Conservation (phyloP, 1,140 invertebrate species). For the Coptotermes formosanus region DNA sequence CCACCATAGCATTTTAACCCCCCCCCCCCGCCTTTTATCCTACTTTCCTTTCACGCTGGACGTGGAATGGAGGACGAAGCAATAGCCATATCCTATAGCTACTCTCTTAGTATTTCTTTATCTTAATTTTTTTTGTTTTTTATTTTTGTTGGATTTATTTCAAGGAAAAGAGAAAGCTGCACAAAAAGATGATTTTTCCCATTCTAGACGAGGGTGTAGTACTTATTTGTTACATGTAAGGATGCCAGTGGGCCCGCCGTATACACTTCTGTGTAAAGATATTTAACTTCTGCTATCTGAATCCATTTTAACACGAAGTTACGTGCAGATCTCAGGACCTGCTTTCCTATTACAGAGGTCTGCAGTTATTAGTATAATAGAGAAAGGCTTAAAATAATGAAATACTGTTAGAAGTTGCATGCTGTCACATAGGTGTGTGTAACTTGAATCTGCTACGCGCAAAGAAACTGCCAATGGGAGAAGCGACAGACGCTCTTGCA, state of each 20-base stretch:
- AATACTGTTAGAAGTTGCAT: too few species aligned
- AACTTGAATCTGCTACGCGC: too few species aligned
- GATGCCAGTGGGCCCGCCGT: too few species aligned
- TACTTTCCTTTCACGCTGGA: neutral
- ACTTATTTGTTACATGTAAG: neutral
- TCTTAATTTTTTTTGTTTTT: neutral
- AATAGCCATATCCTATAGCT: neutral
- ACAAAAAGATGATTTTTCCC: neutral
- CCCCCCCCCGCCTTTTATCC: neutral
- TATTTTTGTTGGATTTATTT: neutral
- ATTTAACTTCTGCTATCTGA: too few species aligned
- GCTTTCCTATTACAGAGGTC: too few species aligned
- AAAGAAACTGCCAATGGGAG: too few species aligned
- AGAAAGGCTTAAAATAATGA: too few species aligned
- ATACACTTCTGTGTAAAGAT: too few species aligned
- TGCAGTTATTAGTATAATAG: too few species aligned
- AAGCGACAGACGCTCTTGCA: neutral
- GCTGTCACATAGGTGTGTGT: too few species aligned
- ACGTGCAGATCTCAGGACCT: too few species aligned
- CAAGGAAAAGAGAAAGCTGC: neutral
- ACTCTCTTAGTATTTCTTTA: neutral
- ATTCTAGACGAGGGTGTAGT: neutral
- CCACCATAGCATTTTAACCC: neutral
- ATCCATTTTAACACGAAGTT: too few species aligned
- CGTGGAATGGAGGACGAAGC: neutral